Evolutionary conservation across 2,113 vertebrate species (phyloP).

Genomic region (Alethe castanea): DNA sequence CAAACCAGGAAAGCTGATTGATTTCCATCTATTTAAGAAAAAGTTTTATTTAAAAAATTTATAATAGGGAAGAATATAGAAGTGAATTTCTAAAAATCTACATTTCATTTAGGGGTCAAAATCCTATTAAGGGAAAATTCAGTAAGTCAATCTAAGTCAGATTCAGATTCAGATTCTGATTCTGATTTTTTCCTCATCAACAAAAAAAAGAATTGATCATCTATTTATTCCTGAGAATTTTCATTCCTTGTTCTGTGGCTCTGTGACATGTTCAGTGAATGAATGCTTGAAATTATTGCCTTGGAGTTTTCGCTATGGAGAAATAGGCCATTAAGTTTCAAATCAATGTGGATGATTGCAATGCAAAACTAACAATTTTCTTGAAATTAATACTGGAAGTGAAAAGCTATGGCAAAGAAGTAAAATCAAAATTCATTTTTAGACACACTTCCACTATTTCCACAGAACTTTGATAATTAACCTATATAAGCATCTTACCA

Average conservation of each 20-base stretch:
- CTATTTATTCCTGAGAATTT: not conserved
- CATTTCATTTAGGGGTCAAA: not conserved
- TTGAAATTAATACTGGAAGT: slow-evolving; percentile 27
- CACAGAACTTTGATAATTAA: not conserved
- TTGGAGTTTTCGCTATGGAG: not conserved
- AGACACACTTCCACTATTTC: not conserved
- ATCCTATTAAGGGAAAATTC: not conserved
- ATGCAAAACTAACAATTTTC: slow-evolving; percentile 12
- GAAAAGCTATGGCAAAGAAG: not conserved
- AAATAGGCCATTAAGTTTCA: slow-evolving; percentile 4
- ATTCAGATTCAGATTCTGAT: not conserved
- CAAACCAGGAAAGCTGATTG: fast-evolving
- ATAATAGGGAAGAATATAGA: not conserved
- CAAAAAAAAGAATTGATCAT: not conserved
- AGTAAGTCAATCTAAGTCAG: not conserved
- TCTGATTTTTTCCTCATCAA: not conserved
- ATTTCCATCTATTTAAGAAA: not conserved
- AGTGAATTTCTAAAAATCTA: not conserved
- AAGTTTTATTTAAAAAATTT: not conserved
- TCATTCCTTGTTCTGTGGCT: not conserved
- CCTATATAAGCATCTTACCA: not conserved
- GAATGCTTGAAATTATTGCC: not conserved
- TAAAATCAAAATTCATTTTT: slow-evolving; percentile 26
- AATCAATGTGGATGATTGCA: slow-evolving; percentile 31
- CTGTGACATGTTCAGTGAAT: not conserved